These are phyloP conservation scores for Hipparchia sbordonii DNA, from an alignment of 2,888 invertebrate genomes.

Conservation along the genomic window DNA sequence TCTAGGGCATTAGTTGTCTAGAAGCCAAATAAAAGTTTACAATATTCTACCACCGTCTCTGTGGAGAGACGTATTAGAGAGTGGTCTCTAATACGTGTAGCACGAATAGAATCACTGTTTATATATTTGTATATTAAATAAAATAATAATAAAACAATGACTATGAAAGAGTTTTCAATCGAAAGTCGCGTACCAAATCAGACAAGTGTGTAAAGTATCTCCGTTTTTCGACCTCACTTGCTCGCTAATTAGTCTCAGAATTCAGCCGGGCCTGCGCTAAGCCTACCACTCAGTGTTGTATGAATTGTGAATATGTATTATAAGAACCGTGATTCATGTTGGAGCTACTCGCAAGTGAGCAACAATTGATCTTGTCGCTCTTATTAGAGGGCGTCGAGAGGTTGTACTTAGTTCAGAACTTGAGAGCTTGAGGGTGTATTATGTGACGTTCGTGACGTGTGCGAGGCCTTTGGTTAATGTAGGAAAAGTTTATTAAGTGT, in stretches of 20 bases:
- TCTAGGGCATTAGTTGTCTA: no score
- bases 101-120: no score
- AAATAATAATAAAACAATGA: no score
- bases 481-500: not conserved
- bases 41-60: no score
- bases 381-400: constrained; percentile 24
- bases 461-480: not conserved
- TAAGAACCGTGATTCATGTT: constrained; percentile 14
- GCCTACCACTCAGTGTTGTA: constrained; percentile 13
- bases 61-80: no score
- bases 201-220: constrained; percentile 13
- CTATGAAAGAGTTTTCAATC: not conserved
- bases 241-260: constrained; percentile 21
- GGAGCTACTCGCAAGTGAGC: constrained; percentile 24
- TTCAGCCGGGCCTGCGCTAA: constrained; percentile 1
- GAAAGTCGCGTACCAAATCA: not conserved
- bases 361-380: constrained; percentile 32
- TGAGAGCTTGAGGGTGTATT: constrained; percentile 16
- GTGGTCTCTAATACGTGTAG: no score
- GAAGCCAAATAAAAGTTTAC: no score
- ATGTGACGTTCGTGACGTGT: constrained; percentile 1
- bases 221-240: constrained; percentile 18
- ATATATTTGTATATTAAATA: no score
- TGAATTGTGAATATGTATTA: constrained; percentile 13
- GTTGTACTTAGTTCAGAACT: constrained; percentile 8